Evolutionary conservation across 1,140 invertebrate species (phyloP).

Genomic region (Drosophila subobscura): DNA sequence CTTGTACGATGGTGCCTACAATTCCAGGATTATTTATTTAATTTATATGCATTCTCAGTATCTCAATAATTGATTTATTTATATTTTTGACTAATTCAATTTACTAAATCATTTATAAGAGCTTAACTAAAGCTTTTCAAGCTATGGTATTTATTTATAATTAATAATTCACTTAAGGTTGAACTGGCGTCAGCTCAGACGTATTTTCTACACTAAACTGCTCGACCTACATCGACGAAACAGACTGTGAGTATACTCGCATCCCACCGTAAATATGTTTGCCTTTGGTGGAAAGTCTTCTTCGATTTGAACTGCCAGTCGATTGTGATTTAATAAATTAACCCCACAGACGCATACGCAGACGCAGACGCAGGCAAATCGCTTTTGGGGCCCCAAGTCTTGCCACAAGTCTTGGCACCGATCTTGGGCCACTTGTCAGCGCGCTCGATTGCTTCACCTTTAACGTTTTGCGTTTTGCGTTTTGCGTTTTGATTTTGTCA

Average conservation of each 20-base stretch:
- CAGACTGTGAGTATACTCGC: slow-evolving; percentile 8
- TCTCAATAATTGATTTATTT: too few species aligned
- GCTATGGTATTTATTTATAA: too few species aligned
- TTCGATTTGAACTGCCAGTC: slow-evolving; percentile 32
- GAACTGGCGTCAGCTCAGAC: too few species aligned
- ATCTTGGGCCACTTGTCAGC: slow-evolving; percentile 54
- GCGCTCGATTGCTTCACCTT: slow-evolving; percentile 47
- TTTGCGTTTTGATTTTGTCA: slow-evolving; percentile 79
- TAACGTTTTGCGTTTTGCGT: slow-evolving; percentile 64
- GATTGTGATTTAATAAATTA: slow-evolving; percentile 54
- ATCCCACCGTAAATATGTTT: slow-evolving; percentile 19
- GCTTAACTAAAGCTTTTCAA: too few species aligned
- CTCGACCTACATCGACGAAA: neutral
- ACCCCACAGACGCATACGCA: slow-evolving; percentile 31
- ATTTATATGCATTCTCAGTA: too few species aligned
- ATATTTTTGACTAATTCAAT: too few species aligned
- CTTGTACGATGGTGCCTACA: too few species aligned
- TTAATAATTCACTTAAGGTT: too few species aligned
- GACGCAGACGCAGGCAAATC: neutral
- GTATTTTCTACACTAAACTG: too few species aligned
- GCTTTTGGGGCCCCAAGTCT: slow-evolving; percentile 2
- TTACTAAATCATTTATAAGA: too few species aligned
- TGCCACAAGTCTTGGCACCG: slow-evolving; percentile 1
- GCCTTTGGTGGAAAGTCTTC: slow-evolving; percentile 23
- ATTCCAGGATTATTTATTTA: too few species aligned